Conservation (phyloP, 2,113 vertebrate species). For the Irena cyanogastra region DNA sequence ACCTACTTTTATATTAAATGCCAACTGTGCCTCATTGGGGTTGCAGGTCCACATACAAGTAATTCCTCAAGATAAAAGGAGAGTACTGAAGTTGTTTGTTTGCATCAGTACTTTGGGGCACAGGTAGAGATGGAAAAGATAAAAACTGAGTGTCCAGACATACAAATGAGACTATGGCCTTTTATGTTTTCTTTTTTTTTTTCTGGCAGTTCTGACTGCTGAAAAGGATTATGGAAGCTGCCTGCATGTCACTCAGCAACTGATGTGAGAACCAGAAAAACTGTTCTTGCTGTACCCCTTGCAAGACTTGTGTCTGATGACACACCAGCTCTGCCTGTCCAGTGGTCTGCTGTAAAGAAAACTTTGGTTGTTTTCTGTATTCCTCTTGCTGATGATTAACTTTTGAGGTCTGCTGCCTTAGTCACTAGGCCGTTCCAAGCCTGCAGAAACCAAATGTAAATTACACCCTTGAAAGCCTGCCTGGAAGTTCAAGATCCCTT, state of each 20-base stretch:
- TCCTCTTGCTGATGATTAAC: not conserved
- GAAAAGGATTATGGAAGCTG: not conserved
- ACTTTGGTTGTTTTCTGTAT: not conserved
- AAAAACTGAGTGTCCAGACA: not conserved
- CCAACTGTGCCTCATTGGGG: not conserved
- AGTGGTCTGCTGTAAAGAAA: not conserved
- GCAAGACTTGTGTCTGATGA: not conserved
- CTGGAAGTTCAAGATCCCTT: not conserved
- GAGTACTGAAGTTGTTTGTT: not conserved
- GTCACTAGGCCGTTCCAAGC: not conserved
- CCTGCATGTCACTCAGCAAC: not conserved
- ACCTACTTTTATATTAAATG: not conserved
- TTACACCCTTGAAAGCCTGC: not conserved
- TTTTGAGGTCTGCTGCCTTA: not conserved
- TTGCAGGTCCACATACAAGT: not conserved
- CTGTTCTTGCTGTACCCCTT: not conserved
- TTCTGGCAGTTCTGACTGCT: not conserved
- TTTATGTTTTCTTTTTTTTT: not conserved
- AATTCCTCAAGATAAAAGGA: not conserved
- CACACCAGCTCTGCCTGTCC: not conserved
- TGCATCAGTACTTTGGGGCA: not conserved
- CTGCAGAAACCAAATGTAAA: not conserved
- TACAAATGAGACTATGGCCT: not conserved
- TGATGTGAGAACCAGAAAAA: conserved; percentile 16
- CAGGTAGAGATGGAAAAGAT: not conserved